Percentiles rank a stretch among this genome's conserved stretches.
phyloP scores from a whole-genome alignment of 2,113 vertebrate species.

The Galbula dea region DNA sequence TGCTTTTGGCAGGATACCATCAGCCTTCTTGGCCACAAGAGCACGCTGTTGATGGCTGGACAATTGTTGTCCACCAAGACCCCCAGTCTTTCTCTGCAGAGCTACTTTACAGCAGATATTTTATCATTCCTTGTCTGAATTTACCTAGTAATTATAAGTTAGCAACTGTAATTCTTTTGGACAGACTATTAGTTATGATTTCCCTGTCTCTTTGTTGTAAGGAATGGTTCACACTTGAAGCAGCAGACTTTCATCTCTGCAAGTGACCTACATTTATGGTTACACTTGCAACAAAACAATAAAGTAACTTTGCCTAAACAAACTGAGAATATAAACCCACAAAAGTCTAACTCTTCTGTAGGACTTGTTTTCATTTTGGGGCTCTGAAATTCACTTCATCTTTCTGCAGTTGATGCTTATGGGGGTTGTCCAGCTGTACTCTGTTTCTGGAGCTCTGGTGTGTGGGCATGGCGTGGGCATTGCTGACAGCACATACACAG shows the following conservation, averaged over 20 bases:
- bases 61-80: too few species aligned
- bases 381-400: not conserved
- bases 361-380: not conserved
- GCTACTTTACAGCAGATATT: not conserved
- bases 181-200: constrained; percentile 63
- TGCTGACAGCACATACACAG: not conserved
- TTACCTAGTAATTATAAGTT: constrained; percentile 73
- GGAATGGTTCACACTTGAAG: constrained; percentile 42
- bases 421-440: not conserved
- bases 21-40: too few species aligned
- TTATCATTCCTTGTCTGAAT: constrained; percentile 61
- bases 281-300: constrained; percentile 1
- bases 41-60: too few species aligned
- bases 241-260: constrained; percentile 55
- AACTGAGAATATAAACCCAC: not conserved
- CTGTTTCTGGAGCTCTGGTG: not conserved
- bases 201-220: constrained; percentile 42
- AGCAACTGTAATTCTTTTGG: constrained; percentile 62
- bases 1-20: too few species aligned
- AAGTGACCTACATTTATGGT: constrained; percentile 67
- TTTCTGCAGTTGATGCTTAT: not conserved
- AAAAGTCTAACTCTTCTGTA: not conserved
- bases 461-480: not conserved
- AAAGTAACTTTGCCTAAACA: constrained; percentile 38
- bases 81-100: too few species aligned